Conservation (phyloP, 2,888 invertebrate species). For the Proisotoma minuta region DNA sequence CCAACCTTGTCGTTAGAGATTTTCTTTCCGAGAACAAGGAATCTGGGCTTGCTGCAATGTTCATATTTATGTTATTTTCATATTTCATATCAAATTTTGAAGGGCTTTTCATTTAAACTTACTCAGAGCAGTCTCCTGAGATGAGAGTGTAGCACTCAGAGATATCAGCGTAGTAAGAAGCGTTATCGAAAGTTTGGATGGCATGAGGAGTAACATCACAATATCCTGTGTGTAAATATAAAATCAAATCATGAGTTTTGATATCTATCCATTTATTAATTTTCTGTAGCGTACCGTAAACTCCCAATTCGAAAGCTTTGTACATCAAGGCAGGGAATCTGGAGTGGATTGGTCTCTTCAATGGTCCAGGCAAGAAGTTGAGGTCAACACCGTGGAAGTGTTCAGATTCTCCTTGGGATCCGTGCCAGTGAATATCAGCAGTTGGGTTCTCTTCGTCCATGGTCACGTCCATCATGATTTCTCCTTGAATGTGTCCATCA, state of each 20-base stretch:
- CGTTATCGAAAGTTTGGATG: slow-evolving; percentile 47
- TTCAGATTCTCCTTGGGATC: slow-evolving; percentile 43
- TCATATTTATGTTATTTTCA: no score
- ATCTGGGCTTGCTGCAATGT: slow-evolving; percentile 46
- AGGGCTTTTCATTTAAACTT: no score
- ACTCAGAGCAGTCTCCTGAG: slow-evolving; percentile 42
- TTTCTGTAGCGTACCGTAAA: slow-evolving; percentile 35
- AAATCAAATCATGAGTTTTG: background rate
- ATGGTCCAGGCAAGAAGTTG: slow-evolving; percentile 38
- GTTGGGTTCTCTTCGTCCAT: slow-evolving; percentile 37
- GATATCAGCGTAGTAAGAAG: slow-evolving; percentile 44
- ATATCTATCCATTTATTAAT: background rate
- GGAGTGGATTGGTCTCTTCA: slow-evolving; percentile 41
- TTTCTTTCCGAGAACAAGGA: slow-evolving; percentile 42
- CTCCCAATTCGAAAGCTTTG: slow-evolving; percentile 38
- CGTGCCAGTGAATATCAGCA: slow-evolving; percentile 45
- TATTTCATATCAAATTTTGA: no score
- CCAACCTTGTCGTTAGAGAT: slow-evolving; percentile 42
- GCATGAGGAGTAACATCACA: slow-evolving; percentile 45
- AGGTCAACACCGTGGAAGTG: slow-evolving; percentile 47
- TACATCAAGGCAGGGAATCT: slow-evolving; percentile 41
- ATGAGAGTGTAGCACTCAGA: slow-evolving; percentile 46
- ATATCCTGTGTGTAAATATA: slow-evolving; percentile 25
- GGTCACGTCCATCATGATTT: slow-evolving; percentile 37
- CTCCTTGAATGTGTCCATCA: slow-evolving; percentile 38